Evolutionary conservation across 2,113 vertebrate genomes (phyloP), one percentile per base, ranked within the genome.

Genomic region (Lipotes vexillifer): DNA sequence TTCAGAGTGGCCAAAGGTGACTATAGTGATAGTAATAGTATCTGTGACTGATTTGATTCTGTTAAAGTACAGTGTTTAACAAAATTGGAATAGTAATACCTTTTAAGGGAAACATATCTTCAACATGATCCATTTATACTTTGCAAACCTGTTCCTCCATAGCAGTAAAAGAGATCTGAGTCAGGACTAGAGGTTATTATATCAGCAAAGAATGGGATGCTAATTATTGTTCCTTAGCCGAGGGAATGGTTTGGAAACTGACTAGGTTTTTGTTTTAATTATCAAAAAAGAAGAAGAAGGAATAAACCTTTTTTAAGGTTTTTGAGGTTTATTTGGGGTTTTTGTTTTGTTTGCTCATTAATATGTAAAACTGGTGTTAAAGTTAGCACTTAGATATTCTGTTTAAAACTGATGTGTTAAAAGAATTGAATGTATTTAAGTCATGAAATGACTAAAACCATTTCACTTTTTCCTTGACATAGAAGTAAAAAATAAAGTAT

Each of bases 171-270:
- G 46, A 94, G 36, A 17, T 15, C 36, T 72, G 36, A 33, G 27
- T 90, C 81, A 85, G 61, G 33, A 72, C 21, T 88, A 29, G 18
- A 88, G 21, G 63, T 93, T 91, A 82, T 93, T 90, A 77, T 46
- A 61, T 95, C 74, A 88, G 13, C 78, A 96, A 85, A 92, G n/a
- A 94, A 36, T 69, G 80, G 29, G 21, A 29, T 90, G 23, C 5
- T 87, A 83, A 90, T 61, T 87, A 87, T 68, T 89, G 71, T 90
- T 95, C 27, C 72, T 97, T 90, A 65, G 33, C 63, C 93, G 27
- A 17, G 46, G 83, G 33, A 93, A 81, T 90, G 94, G 77, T 69
- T 91, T 93, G 38, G 55, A 89, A 88, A 97, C 25, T 80, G 90
- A 68, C 55, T 92, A 36, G 27, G 44, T 78, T 91, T 91, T 91